These are phyloP conservation scores for Coregonus clupeaformis DNA, from an alignment of 2,113 vertebrate species.

Conservation along the genomic window DNA sequence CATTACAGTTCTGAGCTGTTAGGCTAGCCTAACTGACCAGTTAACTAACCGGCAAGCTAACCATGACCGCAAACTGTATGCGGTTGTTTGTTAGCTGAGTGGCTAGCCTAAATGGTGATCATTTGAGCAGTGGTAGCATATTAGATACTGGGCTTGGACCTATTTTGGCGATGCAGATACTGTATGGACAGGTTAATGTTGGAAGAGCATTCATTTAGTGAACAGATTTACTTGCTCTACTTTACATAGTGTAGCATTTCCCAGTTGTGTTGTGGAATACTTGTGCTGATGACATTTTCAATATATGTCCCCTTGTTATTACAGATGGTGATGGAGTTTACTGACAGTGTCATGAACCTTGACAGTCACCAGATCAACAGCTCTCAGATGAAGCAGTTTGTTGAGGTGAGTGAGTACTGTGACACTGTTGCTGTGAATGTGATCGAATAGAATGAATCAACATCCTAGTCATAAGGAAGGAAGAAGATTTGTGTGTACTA, in stretches of 20 bases:
- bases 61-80: background rate
- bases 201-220: background rate
- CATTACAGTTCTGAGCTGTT: background rate
- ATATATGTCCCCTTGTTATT: slow-evolving; percentile 13
- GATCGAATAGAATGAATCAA: background rate
- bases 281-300: background rate
- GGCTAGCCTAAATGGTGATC: background rate
- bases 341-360: slow-evolving; percentile 86
- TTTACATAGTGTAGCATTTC: background rate
- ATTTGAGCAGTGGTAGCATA: background rate
- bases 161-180: background rate
- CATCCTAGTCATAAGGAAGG: background rate
- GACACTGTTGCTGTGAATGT: background rate
- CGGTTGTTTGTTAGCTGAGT: background rate
- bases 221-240: background rate
- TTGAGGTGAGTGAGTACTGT: slow-evolving; percentile 78
- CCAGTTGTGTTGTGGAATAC: too few species aligned
- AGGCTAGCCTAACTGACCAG: background rate
- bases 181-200: background rate
- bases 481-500: too few species aligned
- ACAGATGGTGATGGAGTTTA: slow-evolving; percentile 99
- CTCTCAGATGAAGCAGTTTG: slow-evolving; percentile 87
- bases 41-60: background rate
- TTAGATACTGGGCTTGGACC: background rate
- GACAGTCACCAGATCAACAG: slow-evolving; percentile 84